Evolutionary conservation across 2,113 vertebrate genomes (phyloP), one percentile per base, ranked within the genome.

Genomic region (Sinocyclocheilus anophthalmus): DNA sequence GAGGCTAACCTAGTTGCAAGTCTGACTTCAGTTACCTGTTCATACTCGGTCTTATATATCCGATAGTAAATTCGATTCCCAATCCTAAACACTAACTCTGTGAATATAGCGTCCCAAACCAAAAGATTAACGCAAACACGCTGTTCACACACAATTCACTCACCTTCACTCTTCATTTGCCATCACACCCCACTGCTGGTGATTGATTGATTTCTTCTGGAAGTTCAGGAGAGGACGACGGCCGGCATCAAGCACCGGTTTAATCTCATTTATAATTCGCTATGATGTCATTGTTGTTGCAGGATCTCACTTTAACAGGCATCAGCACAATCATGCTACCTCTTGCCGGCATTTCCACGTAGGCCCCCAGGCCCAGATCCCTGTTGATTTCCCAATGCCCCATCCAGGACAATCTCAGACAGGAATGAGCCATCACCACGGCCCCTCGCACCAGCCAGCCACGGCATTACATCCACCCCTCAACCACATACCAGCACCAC

Each of bases 281-380:
- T 88, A 83, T 88, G 89, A 90, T 94, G 80, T 93, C 77, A 88
- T 92, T 94, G 86, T 94, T 93, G 89, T 94, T 88, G 63, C 95
- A 99, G 98, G 98, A 96, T 96, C 97, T 96, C 97, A 97, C 93
- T 99, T 99, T 96, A 97, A 96, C 96, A 97, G 98, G 94, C 97
- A 97, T 94, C 97, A 99, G 95, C 97, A 98, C 95, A 96, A 96
- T 93, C 97, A 98, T 96, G 97, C 97, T 97, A 98, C 97, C 96
- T 99, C 98, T 95, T 99, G 98, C 95, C 97, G 97, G 88, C 97
- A 99, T 91, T 99, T 99, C 96, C 97, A 99, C 94, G 94, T 99
- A 96, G 97, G 96, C 88, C 96, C 97, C 92, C 97, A 98, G 94
- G 96, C 97, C 85, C 97, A 96, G 93, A 96, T 97, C 92, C 94